Evolutionary conservation across 2,797 vertebrate genomes (phyloP), one percentile per base, ranked within the genome.

Genomic region (Benthosema pterotum): DNA sequence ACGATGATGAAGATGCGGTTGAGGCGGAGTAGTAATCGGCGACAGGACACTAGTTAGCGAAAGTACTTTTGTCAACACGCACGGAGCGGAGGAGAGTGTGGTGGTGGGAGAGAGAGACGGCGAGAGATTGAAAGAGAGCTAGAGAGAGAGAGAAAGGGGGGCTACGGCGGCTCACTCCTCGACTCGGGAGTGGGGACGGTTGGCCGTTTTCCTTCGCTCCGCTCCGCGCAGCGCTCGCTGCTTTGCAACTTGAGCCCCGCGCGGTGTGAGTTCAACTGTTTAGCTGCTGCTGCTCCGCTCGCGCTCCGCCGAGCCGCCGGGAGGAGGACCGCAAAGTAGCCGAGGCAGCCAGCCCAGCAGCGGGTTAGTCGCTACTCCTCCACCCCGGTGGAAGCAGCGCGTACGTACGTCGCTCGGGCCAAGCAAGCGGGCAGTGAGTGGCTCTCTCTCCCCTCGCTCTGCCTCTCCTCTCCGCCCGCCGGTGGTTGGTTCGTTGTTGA

Each of bases 11-110:
- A 60, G 85, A 90, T 85, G 90, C 83, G 69, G 74, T 47, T 55
- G 81, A 89, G 75, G 64, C 75, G 89, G 85, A 88, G 79, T 87
- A 67, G 87, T 69, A 52, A 65, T 16, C 72, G 67, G 69, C 72
- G 18, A 54, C 73, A 56, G 79, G 82, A 85, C 83, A 25, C 22
- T 25, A 87, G 80, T 80, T 85, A 78, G 74, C 76, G 42, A 68
- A 43, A 83, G 14, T 87, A 87, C 74, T 89, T 83, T 67, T 61
- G 66, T 16, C 56, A 48, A 69, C 28, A 76, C 60, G 22, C 56
- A 66, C 9, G 65, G 52, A 58, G 53, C n/a, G n/a, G n/a, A n/a
- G n/a, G n/a, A n/a, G n/a, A n/a, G n/a, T n/a, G n/a, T n/a, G n/a
- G n/a, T n/a, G 54, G 51, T 47, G 16, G 47, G 52, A 52, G 45